phyloP scores from a whole-genome alignment of 2,888 invertebrate species.

The Agriotes lineatus region DNA sequence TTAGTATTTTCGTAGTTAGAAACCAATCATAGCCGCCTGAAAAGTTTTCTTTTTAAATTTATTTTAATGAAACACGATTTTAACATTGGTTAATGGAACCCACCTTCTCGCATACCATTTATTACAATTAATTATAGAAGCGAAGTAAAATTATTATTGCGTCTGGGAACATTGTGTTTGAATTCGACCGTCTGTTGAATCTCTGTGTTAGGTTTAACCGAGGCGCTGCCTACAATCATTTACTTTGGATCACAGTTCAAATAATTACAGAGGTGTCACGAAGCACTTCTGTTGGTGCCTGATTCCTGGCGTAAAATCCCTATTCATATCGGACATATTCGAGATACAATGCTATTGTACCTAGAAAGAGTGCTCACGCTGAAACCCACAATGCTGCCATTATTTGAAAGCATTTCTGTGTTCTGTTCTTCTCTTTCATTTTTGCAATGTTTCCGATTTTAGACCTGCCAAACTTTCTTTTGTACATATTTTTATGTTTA shows the following conservation, averaged over 20 bases:
- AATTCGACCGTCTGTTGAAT: no score
- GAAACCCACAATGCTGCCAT: slow-evolving; percentile 27
- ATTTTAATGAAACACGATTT: no score
- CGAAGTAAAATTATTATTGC: no score
- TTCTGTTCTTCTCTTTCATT: slow-evolving; percentile 32
- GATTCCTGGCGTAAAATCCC: not conserved
- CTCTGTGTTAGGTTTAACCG: no score
- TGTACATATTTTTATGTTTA: slow-evolving; percentile 24
- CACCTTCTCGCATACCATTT: no score
- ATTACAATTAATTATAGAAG: no score
- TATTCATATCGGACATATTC: slow-evolving; percentile 12
- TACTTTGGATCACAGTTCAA: not conserved
- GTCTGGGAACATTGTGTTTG: no score
- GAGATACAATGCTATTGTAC: slow-evolving; percentile 24
- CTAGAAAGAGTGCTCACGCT: slow-evolving; percentile 10
- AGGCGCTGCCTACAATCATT: no score
- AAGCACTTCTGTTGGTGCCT: not conserved
- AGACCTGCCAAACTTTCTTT: slow-evolving; percentile 20
- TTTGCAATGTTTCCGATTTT: slow-evolving; percentile 23
- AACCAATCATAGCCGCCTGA: no score
- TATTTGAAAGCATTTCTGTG: slow-evolving; percentile 40
- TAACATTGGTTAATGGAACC: no score
- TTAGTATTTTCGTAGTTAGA: no score
- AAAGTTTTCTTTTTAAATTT: no score
- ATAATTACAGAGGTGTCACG: not conserved